Base-by-base conservation (phyloP, 2,888 invertebrate genomes). In the Tiliacea aurago region DNA sequence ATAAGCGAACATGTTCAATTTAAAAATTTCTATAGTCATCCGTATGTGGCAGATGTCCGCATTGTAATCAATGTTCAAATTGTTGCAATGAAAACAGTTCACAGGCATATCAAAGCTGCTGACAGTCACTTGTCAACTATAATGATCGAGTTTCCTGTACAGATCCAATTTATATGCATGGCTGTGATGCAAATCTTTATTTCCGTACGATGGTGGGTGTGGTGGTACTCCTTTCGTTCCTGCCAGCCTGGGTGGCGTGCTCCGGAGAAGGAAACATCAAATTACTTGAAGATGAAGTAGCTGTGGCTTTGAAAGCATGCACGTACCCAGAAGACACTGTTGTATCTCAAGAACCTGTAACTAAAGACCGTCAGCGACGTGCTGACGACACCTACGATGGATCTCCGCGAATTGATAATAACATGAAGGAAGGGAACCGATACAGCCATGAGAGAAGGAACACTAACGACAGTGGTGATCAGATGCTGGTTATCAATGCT, bases 221-320 rank as follows among this genome's bases (percentile, higher is more conserved):
- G 23, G 70, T 91, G 59, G 33, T 91, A 58, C 76, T 93, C 4
- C 76, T 93, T 10, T 68, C 90, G 5, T 65, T 93, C 11, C 72
- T 94, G n/a, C 92, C 94, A 6, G 86, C 84, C 37, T 77, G 93
- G 47, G 89, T 90, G 4, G 80, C 84, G 53, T 91, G 92, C 77
- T 84, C 93, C 2, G 93, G 94, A 7, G 94, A 95, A 53, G 95
- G 95, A 2, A 96, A 96, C 83, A 94, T 96, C 53, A 92, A 91
- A 49, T 81, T 96, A n/a, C 83, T 96, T 28, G 93, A 95, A 87
- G 93, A 95, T 70, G 96, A 96, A 83, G 90, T 96, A 33, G 90
- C 91, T 1, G 82, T 82, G 1, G 96, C 96, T n/a, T 81, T 96
- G 58, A 91, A 91, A 70, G 80, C 90, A 20, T 96, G 96, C 78